phyloP scores from a whole-genome alignment of 2,113 vertebrate genomes.

The Baryphthengus martii region DNA sequence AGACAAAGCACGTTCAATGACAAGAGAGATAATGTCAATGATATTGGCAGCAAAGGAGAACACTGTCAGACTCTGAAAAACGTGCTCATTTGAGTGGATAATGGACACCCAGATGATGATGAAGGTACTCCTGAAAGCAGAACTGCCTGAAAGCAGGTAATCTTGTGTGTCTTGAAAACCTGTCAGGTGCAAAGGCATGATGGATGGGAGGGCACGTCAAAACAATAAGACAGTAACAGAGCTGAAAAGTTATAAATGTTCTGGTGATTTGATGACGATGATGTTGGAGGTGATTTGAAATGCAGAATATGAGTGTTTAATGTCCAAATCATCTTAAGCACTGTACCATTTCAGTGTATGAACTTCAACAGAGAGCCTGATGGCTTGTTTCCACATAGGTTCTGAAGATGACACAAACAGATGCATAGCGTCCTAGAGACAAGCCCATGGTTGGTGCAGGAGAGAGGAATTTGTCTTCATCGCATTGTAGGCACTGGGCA shows the following conservation, averaged over 20 bases:
- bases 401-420: neutral
- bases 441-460: neutral
- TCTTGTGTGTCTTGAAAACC: neutral
- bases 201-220: neutral
- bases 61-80: neutral
- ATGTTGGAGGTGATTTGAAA: neutral
- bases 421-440: accelerated
- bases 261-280: neutral
- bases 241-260: neutral
- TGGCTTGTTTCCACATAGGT: neutral
- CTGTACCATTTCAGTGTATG: neutral
- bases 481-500: neutral
- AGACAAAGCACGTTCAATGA: neutral
- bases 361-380: neutral
- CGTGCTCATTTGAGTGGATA: neutral
- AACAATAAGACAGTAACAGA: neutral
- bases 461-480: neutral
- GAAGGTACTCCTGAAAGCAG: neutral
- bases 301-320: neutral
- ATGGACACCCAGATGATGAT: neutral
- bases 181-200: neutral
- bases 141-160: neutral
- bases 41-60: neutral
- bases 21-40: neutral
- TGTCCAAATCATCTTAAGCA: neutral